Base-by-base conservation (phyloP, 92 coral and sea anemone species). In the Porites divaricata region DNA sequence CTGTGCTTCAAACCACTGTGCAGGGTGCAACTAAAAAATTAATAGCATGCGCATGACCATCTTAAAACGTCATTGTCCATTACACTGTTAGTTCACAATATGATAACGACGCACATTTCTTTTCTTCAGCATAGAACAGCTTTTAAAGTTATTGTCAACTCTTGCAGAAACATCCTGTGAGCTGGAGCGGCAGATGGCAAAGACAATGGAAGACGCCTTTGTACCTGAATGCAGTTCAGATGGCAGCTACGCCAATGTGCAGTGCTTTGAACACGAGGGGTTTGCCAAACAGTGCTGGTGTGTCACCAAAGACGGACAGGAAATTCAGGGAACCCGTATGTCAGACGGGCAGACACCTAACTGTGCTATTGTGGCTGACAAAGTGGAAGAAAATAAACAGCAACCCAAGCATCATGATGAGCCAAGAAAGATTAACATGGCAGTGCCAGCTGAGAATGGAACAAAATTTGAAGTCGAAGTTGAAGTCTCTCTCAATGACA, bases 231-330 rank as follows among this genome's bases (percentile, higher is more conserved):
- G 98, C 67, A 89, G 80, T 22, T 77, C 83, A 8, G 92, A 93
- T 50, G 98, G 98, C 9, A 84, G 80, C 80, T 95, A 95, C 68
- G 87, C 89, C 6, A 91, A 90, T 24, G 80, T 91, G 20, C 98
- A 95, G 69, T 95, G 98, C 87, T 95, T 95, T 72, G 91, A 92
- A 53, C 95, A 93, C 64, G 79, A 86, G 62, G 98, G 94, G 12
- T 91, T 87, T 59, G 84, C 88, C 11, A 91, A 90, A 22, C 95
- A 95, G 62, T 94, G 98, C 69, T 94, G 98, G 98, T 94, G 98
- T 49, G 98, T 94, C 10, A 90, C 93, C 75, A 72, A 88, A 25
- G 92, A 94, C 51, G 98, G 98, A 9, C 95, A 92, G 48, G 98
- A 94, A 86, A 79, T 86, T n/a, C 74, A 79, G 72, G 98, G 95